A percentile compares a stretch with the other conserved stretches of the same genome.
These are phyloP conservation scores for Trematomus bernacchii DNA, from an alignment of 2,797 vertebrate species.

Conservation along the genomic window DNA sequence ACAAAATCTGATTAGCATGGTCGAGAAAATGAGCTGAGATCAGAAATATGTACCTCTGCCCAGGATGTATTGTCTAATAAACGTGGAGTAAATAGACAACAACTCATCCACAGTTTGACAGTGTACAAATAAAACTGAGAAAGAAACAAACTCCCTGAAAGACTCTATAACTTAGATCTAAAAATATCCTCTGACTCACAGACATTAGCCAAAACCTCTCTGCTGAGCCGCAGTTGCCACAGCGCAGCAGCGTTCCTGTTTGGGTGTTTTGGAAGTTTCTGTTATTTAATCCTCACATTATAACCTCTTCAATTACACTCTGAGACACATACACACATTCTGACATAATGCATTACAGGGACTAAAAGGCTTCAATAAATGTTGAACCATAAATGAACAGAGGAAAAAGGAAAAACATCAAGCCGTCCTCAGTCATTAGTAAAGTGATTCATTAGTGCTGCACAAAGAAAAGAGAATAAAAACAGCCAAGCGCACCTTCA, in stretches of 20 bases:
- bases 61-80: slow-evolving; percentile 14
- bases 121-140: slow-evolving; percentile 41
- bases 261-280: slow-evolving; percentile 49
- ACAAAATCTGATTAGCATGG: slow-evolving; percentile 25
- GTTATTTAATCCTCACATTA: slow-evolving; percentile 52
- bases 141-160: slow-evolving; percentile 44
- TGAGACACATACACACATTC: slow-evolving; percentile 33
- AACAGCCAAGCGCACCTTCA: slow-evolving; percentile 90
- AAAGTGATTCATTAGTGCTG: slow-evolving; percentile 31
- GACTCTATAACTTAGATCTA: slow-evolving; percentile 68
- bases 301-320: slow-evolving; percentile 19
- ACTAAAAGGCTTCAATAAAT: slow-evolving; percentile 22
- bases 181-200: slow-evolving; percentile 78
- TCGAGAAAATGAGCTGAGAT: neutral
- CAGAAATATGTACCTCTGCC: neutral
- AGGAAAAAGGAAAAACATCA: slow-evolving; percentile 8
- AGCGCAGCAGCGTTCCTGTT: slow-evolving; percentile 24
- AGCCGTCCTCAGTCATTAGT: slow-evolving; percentile 46
- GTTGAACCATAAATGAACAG: slow-evolving; percentile 19
- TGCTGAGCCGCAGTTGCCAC: slow-evolving; percentile 51
- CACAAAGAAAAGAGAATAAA: slow-evolving; percentile 17
- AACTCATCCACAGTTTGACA: slow-evolving; percentile 32
- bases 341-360: slow-evolving; percentile 22
- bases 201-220: slow-evolving; percentile 62
- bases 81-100: neutral